Conservation (phyloP, 2,888 invertebrate species). For the Drosophila sordidapex region DNA sequence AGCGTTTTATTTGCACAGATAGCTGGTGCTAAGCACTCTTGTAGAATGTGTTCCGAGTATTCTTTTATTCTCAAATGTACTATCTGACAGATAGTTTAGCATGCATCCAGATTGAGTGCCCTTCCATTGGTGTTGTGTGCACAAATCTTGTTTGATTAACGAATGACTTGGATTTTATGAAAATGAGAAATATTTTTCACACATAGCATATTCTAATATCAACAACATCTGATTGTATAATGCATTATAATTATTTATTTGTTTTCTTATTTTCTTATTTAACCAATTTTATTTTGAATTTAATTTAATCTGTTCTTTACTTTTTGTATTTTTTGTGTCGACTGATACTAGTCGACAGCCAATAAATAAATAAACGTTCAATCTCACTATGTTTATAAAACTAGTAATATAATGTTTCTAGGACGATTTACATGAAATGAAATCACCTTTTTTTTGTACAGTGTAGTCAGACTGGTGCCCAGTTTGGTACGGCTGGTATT, state of each 20-base stretch:
- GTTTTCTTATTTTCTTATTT: background rate
- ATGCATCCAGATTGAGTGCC: no score
- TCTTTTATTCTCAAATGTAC: no score
- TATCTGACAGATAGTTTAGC: no score
- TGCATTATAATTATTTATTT: no score
- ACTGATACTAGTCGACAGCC: background rate
- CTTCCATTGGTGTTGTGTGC: no score
- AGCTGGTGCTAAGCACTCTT: no score
- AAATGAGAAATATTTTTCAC: no score
- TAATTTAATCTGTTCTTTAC: background rate
- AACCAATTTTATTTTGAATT: background rate
- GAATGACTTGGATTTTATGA: no score
- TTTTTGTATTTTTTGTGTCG: no score
- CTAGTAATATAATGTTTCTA: no score
- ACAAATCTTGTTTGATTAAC: background rate
- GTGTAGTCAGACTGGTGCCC: constrained; percentile 21
- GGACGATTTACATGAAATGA: background rate
- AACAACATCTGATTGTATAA: background rate
- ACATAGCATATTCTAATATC: background rate
- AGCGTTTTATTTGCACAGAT: no score
- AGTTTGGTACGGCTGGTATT: background rate
- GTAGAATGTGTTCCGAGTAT: no score
- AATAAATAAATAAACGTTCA: background rate
- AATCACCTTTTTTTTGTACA: background rate
- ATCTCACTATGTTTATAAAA: background rate